Conservation (phyloP, 2,888 invertebrate species). For the Drosophila cracens region DNA sequence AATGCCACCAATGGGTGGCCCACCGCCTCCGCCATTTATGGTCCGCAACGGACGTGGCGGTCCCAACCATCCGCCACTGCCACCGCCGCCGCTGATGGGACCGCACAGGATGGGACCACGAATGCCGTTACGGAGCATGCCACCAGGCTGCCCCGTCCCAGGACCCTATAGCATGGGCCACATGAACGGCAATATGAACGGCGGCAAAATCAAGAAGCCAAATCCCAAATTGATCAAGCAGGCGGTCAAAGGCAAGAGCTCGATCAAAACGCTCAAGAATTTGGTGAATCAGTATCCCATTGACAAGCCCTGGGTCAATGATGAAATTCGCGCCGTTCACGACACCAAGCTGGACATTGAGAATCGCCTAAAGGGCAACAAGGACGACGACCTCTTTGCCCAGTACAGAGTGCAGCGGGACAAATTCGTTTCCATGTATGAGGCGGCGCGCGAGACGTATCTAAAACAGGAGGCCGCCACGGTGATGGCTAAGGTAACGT, state of each 20-base stretch:
- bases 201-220: conserved; percentile 80
- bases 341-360: conserved; percentile 86
- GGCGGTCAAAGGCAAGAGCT: conserved; percentile 76
- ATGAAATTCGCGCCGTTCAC: conserved; percentile 86
- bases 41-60: conserved; percentile 73
- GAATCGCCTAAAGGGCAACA: conserved; percentile 85
- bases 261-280: conserved; percentile 83
- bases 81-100: conserved; percentile 68
- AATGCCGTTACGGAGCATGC: conserved; percentile 69
- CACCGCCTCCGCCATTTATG: conserved; percentile 74
- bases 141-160: conserved; percentile 45
- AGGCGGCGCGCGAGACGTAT: conserved; percentile 86
- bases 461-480: conserved; percentile 85
- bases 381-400: conserved; percentile 86
- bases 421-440: conserved; percentile 87
- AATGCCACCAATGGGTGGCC: conserved; percentile 71
- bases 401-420: conserved; percentile 87
- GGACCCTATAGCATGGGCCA: conserved; percentile 45
- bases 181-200: conserved; percentile 58
- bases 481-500: conserved; percentile 82
- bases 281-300: conserved; percentile 85
- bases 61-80: conserved; percentile 68
- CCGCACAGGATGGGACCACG: conserved; percentile 63
- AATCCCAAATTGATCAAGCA: conserved; percentile 75
- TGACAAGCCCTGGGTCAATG: conserved; percentile 87